Evolutionary conservation across 92 coral and sea anemone genomes (phyloP).

Genomic region (Virgularia gustaviana): DNA sequence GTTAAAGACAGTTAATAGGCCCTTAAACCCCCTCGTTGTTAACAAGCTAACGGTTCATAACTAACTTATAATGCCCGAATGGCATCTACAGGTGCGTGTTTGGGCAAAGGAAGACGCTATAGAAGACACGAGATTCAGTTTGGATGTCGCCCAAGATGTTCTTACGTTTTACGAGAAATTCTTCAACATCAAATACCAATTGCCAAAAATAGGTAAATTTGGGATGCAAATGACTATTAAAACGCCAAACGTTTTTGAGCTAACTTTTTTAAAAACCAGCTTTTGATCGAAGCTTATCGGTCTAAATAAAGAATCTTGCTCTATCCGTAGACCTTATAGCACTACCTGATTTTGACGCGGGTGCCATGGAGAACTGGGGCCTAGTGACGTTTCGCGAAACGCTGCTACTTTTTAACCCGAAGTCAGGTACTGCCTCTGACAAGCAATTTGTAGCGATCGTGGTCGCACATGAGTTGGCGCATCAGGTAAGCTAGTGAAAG

Average conservation of each 20-base stretch:
- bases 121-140: slow-evolving; percentile 51
- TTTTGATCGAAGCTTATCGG: too few relatives aligned
- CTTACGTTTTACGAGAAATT: slow-evolving; percentile 77
- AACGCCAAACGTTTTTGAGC: too few relatives aligned
- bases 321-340: slow-evolving; percentile 66
- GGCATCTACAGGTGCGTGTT: slow-evolving; percentile 62
- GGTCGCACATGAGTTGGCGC: slow-evolving; percentile 65
- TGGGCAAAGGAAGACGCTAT: slow-evolving; percentile 76
- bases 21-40: too few relatives aligned
- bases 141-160: slow-evolving; percentile 65
- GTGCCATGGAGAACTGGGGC: slow-evolving; percentile 99
- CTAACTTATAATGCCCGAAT: not conserved
- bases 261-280: too few relatives aligned
- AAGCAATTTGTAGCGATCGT: slow-evolving; percentile 60
- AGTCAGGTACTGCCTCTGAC: slow-evolving; percentile 56
- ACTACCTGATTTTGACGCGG: slow-evolving; percentile 78
- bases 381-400: slow-evolving; percentile 74
- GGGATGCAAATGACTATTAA: too few relatives aligned
- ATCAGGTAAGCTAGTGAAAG: slow-evolving; percentile 49
- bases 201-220: slow-evolving; percentile 78
- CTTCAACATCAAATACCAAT: slow-evolving; percentile 69
- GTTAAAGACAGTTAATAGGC: too few relatives aligned
- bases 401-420: slow-evolving; percentile 53
- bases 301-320: too few relatives aligned
- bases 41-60: not conserved